phyloP scores from a whole-genome alignment of 1,140 invertebrate species.

The Temnothorax curvispinosus region DNA sequence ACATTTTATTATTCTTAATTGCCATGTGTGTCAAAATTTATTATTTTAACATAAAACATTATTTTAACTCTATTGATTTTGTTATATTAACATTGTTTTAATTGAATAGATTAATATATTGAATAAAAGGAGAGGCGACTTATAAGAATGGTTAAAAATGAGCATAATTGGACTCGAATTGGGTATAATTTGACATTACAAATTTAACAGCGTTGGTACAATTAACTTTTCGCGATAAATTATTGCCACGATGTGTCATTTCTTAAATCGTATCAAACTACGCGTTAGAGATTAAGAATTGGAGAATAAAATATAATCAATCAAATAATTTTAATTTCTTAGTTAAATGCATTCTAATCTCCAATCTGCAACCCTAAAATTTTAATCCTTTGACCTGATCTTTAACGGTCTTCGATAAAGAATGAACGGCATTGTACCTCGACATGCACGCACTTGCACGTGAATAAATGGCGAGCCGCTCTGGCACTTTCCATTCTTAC shows the following conservation, averaged over 20 bases:
- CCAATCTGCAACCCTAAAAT: neutral
- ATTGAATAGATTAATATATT: too few relatives aligned
- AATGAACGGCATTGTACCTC: too few relatives aligned
- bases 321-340: neutral
- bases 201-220: too few relatives aligned
- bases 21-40: too few relatives aligned
- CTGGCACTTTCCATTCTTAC: neutral
- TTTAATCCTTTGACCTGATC: neutral
- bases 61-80: too few relatives aligned
- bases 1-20: too few relatives aligned
- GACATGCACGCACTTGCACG: neutral
- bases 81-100: too few relatives aligned
- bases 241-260: neutral
- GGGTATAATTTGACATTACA: too few relatives aligned
- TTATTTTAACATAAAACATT: too few relatives aligned
- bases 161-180: too few relatives aligned
- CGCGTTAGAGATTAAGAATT: neutral
- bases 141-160: too few relatives aligned
- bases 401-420: neutral
- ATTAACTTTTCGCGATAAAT: slow-evolving; percentile 21
- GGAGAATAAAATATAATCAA: neutral
- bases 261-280: neutral
- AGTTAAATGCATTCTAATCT: slow-evolving; percentile 5
- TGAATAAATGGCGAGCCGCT: neutral
- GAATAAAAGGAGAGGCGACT: too few relatives aligned